phyloP scores from a whole-genome alignment of 2,113 vertebrate genomes.

The Saccopteryx leptura region DNA sequence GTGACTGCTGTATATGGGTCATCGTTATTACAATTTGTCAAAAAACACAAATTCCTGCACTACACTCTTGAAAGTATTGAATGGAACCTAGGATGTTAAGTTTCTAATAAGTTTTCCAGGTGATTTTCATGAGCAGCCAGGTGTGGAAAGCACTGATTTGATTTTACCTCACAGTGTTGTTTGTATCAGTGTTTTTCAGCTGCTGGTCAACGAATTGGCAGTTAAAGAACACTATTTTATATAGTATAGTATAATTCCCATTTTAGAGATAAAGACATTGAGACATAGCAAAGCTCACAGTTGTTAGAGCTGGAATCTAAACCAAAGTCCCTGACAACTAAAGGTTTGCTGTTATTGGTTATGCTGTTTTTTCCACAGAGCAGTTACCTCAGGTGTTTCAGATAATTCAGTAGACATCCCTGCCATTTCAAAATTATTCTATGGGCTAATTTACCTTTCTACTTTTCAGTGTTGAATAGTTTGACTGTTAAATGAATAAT shows the following conservation, averaged over 20 bases:
- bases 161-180: constrained; percentile 52
- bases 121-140: not conserved
- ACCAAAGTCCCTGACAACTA: not conserved
- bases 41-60: constrained; percentile 12
- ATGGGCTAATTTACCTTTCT: not conserved
- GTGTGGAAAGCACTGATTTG: constrained; percentile 23
- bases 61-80: not conserved
- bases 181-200: not conserved
- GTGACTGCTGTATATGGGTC: not conserved
- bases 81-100: not conserved
- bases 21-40: constrained; percentile 52
- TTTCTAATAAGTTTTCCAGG: constrained; percentile 43
- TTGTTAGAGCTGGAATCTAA: constrained; percentile 7
- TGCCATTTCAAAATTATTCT: constrained; percentile 42
- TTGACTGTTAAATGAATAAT: constrained; percentile 40
- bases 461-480: constrained; percentile 12
- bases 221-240: not conserved
- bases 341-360: constrained; percentile 7
- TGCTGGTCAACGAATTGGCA: too few relatives aligned
- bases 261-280: constrained; percentile 60
- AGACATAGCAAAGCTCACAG: not conserved
- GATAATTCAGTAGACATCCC: constrained; percentile 24
- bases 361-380: constrained; percentile 15
- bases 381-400: not conserved
- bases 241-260: constrained; percentile 15